Percentiles rank a stretch among this genome's conserved stretches.
Evolutionary conservation across 2,888 invertebrate genomes (phyloP).

Genomic region (Hypselothyrea guttata): DNA sequence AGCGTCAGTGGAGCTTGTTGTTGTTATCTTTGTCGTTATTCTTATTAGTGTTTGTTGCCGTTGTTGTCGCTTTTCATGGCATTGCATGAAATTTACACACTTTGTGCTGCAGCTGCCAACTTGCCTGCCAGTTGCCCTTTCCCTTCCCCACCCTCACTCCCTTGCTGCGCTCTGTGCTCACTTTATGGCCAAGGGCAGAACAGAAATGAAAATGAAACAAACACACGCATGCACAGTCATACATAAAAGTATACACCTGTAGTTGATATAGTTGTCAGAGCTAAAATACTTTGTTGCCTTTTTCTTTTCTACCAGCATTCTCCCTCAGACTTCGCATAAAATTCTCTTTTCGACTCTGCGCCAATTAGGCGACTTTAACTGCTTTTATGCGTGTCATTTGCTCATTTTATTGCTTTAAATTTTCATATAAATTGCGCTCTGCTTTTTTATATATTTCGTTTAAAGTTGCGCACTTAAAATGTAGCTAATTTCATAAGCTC

Average conservation of each 20-base stretch:
- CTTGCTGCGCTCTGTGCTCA: too few species aligned
- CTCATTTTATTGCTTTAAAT: conserved; percentile 20
- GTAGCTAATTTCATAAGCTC: too few species aligned
- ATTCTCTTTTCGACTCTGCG: too few species aligned
- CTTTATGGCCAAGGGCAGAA: conserved; percentile 6
- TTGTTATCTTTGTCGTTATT: conserved; percentile 14
- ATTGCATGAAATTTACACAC: conserved; percentile 42
- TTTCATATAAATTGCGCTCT: background rate
- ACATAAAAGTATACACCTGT: too few species aligned
- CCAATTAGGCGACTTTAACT: conserved; percentile 46
- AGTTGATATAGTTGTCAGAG: conserved; percentile 19
- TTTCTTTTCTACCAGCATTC: too few species aligned
- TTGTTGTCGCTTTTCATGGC: conserved; percentile 30
- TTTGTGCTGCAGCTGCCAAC: background rate
- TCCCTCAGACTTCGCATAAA: too few species aligned
- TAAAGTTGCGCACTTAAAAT: too few species aligned
- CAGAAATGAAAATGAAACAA: conserved; percentile 11
- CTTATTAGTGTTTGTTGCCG: background rate
- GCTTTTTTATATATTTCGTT: background rate
- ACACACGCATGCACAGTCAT: too few species aligned
- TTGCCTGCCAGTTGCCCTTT: background rate
- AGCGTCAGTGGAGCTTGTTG: conserved; percentile 37
- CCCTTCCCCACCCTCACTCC: background rate
- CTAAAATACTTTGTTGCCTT: conserved; percentile 4
- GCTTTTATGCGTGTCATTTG: conserved; percentile 5